A percentile compares a stretch with the other conserved stretches of the same genome.
phyloP scores from a whole-genome alignment of 2,113 vertebrate species.

The Barnardius zonarius region DNA sequence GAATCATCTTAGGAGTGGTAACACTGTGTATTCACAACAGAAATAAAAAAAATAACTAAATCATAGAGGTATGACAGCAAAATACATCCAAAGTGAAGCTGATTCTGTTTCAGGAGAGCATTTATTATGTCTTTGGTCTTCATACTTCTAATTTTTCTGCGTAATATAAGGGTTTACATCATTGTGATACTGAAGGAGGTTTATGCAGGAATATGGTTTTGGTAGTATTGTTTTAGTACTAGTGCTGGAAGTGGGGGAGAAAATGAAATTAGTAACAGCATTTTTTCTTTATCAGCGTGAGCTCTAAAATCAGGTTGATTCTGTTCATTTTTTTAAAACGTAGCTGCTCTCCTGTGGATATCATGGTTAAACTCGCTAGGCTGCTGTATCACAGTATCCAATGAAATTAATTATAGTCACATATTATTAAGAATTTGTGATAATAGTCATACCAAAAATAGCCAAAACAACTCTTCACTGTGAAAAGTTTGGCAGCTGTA shows the following conservation, averaged over 20 bases:
- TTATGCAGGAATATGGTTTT: background rate
- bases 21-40: background rate
- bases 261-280: background rate
- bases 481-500: background rate
- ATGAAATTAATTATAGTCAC: background rate
- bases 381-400: background rate
- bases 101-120: background rate
- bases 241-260: background rate
- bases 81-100: background rate
- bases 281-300: background rate
- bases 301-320: background rate
- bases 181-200: background rate
- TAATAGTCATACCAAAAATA: background rate
- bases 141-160: background rate
- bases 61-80: background rate
- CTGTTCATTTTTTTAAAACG: background rate
- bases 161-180: background rate
- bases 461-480: background rate
- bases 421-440: background rate
- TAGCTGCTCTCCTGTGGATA: background rate
- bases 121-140: background rate
- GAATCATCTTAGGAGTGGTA: background rate
- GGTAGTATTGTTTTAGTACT: background rate
- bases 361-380: background rate
- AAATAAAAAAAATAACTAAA: background rate